Base-by-base conservation (phyloP, 2,797 vertebrate species). In the Coendou prehensilis region DNA sequence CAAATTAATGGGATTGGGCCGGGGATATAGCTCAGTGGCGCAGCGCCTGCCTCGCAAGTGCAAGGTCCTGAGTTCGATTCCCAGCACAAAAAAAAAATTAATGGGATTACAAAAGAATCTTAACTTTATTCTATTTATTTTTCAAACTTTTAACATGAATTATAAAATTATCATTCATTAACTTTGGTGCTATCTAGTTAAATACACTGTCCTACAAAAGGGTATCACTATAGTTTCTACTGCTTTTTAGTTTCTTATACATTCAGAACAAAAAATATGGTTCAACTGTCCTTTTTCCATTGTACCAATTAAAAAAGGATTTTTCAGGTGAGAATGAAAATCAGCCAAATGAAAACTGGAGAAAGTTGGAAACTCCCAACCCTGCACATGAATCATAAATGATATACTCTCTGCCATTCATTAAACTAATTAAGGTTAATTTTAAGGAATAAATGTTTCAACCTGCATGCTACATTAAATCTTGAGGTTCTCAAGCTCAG, bases 281-380 rank as follows among this genome's bases (percentile, higher is more conserved):
- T 37, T 80, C 47, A n/a, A 37, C 0, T 86, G 3, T 67, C 23
- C 17, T 73, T 41, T 73, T 20, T 15, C 41, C 37, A 61, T 6
- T 69, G 3, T 28, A 87, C 11, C 26, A 93, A 69, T 59, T 59
- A 13, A 57, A 82, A 83, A 84, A 17, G 69, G 22, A 59, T 67
- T 90, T 95, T 95, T 88, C 75, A 76, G 37, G 22, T 37, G 64
- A 61, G 57, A 63, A 84, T 91, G 17, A 69, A 95, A 79, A 91
- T 37, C 61, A 78, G 28, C 67, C 63, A 69, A 86, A 57, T 23
- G 10, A 89, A 88, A 93, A 71, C 1, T 67, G 11, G 28, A 45
- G 41, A 67, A 61, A 52, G 41, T 47, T 37, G 15, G 33, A 94
- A 87, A 87, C 4, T 5, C 79, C 20, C 17, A 52, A 47, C 10